Evolutionary conservation across 2,888 invertebrate genomes (phyloP).

Genomic region (Villa cingulata): DNA sequence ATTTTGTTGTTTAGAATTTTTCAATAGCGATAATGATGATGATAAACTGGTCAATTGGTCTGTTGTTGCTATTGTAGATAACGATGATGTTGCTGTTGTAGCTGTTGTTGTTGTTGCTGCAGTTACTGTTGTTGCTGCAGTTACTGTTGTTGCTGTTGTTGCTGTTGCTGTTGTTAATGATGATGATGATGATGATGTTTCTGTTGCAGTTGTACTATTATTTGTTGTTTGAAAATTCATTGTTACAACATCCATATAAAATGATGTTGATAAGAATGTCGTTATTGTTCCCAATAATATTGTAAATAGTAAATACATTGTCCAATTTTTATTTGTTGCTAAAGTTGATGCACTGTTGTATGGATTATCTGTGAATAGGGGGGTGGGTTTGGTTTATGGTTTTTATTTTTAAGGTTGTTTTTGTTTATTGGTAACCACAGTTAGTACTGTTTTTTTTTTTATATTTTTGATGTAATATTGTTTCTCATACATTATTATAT

Average conservation of each 20-base stretch:
- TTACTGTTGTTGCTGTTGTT: not conserved
- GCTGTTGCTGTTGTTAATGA: not conserved
- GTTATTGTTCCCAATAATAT: constrained; percentile 12
- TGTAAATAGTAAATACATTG: constrained; percentile 9
- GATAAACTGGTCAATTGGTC: too few relatives aligned
- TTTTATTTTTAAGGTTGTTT: too few relatives aligned
- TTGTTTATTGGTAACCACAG: too few relatives aligned
- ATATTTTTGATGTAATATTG: too few relatives aligned
- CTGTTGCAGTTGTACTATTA: not conserved
- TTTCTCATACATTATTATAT: too few relatives aligned
- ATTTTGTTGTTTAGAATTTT: too few relatives aligned
- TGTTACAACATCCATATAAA: not conserved
- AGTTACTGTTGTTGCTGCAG: too few relatives aligned
- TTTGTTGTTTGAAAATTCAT: not conserved
- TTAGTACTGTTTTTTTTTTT: too few relatives aligned
- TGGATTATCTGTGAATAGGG: constrained; percentile 24
- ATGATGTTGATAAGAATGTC: constrained; percentile 3
- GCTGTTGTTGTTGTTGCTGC: too few relatives aligned
- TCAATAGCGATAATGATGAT: too few relatives aligned
- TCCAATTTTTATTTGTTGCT: constrained; percentile 10
- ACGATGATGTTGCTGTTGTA: too few relatives aligned
- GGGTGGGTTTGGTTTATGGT: not conserved
- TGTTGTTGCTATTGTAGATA: too few relatives aligned
- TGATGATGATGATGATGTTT: not conserved
- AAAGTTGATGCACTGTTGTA: constrained; percentile 20